Evolutionary conservation across 2,888 invertebrate genomes (phyloP).

Genomic region (Tiliacea aurago): DNA sequence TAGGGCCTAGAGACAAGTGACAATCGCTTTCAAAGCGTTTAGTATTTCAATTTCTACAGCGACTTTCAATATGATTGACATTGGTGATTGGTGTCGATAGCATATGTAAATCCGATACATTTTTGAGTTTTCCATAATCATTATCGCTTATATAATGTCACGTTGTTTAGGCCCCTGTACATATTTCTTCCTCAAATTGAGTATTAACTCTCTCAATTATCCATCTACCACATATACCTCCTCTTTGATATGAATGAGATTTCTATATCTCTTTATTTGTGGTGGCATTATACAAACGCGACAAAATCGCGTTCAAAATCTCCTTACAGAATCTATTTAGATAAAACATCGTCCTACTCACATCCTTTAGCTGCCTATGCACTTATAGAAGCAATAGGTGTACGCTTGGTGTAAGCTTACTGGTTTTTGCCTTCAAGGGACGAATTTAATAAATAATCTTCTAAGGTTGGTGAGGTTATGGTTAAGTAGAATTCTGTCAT

Average conservation of each 20-base stretch:
- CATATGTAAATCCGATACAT: neutral
- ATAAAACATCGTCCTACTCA: constrained; percentile 35
- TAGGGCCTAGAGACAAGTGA: too few relatives aligned
- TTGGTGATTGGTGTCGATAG: neutral
- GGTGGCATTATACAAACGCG: constrained; percentile 8
- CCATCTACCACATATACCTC: too few relatives aligned
- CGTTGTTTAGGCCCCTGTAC: neutral
- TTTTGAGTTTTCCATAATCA: neutral
- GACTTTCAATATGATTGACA: neutral
- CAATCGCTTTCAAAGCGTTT: neutral
- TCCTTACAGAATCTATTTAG: neutral
- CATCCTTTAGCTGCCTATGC: constrained; percentile 30
- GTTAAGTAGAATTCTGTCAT: neutral
- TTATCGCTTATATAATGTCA: too few relatives aligned
- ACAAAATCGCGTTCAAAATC: constrained; percentile 20
- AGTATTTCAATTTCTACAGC: too few relatives aligned
- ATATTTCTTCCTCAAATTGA: too few relatives aligned
- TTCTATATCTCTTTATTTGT: neutral
- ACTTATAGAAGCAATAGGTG: constrained; percentile 13
- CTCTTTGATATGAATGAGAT: neutral
- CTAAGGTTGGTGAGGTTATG: neutral
- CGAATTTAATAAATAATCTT: constrained; percentile 15
- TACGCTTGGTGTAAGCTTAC: neutral
- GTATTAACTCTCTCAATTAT: neutral
- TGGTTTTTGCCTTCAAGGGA: constrained; percentile 2